These are phyloP conservation scores for Hymenopus coronatus DNA, from an alignment of 2,888 invertebrate genomes.

Conservation along the genomic window DNA sequence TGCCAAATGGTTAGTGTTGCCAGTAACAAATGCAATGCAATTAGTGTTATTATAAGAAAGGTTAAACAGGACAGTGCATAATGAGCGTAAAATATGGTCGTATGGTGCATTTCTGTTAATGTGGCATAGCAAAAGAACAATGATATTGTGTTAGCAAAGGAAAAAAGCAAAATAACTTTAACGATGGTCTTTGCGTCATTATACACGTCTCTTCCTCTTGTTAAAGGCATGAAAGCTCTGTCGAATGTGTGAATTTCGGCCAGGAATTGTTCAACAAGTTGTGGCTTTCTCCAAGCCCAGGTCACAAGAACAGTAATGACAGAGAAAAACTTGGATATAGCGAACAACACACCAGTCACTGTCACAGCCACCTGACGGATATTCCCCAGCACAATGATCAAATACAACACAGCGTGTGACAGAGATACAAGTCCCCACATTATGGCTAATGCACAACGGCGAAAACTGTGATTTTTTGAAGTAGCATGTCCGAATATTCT, in stretches of 20 bases:
- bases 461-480: background rate
- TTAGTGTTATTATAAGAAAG: background rate
- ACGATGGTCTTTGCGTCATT: background rate
- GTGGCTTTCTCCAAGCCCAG: background rate
- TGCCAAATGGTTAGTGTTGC: background rate
- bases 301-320: background rate
- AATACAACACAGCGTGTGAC: background rate
- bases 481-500: background rate
- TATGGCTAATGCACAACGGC: background rate
- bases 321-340: background rate
- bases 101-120: background rate
- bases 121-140: background rate
- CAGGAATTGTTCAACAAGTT: background rate
- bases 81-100: background rate
- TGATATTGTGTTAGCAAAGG: background rate
- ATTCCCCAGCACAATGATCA: background rate
- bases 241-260: background rate
- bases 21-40: background rate
- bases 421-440: background rate
- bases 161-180: background rate
- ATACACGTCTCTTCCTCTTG: background rate
- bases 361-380: background rate
- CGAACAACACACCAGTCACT: background rate
- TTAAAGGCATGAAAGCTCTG: background rate
- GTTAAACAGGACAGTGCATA: background rate